A percentile compares a stretch with the other conserved stretches of the same genome.
Evolutionary conservation across 2,888 invertebrate species (phyloP).

Genomic region (Anarsia innoxiella): DNA sequence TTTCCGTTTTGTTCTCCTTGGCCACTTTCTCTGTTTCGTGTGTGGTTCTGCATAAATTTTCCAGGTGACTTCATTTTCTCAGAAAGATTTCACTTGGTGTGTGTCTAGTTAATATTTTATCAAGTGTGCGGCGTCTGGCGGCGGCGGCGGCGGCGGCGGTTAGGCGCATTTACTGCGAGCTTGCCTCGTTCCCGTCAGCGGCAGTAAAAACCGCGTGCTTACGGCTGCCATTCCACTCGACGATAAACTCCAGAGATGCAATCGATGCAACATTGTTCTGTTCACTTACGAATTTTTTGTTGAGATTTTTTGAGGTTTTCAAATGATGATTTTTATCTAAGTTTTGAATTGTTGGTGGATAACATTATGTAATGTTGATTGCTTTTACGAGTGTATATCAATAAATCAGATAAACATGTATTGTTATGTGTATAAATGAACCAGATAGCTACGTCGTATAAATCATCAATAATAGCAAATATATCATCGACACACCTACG

Average conservation of each 20-base stretch:
- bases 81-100: not conserved
- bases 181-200: not conserved
- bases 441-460: not conserved
- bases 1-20: constrained; percentile 4
- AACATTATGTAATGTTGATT: too few relatives aligned
- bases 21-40: constrained; percentile 7
- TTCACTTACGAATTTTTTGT: too few relatives aligned
- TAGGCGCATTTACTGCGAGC: too few relatives aligned
- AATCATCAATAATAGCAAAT: constrained; percentile 1
- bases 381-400: too few relatives aligned
- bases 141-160: not conserved
- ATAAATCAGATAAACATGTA: too few relatives aligned
- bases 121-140: not conserved
- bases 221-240: not conserved
- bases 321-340: too few relatives aligned
- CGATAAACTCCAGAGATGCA: constrained; percentile 3
- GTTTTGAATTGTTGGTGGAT: too few relatives aligned
- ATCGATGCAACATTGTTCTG: constrained; percentile 3
- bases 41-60: constrained; percentile 10
- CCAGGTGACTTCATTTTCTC: constrained; percentile 1
- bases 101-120: not conserved
- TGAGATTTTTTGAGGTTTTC: too few relatives aligned
- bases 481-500: not conserved
- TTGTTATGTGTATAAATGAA: not conserved
- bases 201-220: constrained; percentile 6